Evolutionary conservation across 2,888 invertebrate species (phyloP).

Genomic region (Orgyia antiqua): DNA sequence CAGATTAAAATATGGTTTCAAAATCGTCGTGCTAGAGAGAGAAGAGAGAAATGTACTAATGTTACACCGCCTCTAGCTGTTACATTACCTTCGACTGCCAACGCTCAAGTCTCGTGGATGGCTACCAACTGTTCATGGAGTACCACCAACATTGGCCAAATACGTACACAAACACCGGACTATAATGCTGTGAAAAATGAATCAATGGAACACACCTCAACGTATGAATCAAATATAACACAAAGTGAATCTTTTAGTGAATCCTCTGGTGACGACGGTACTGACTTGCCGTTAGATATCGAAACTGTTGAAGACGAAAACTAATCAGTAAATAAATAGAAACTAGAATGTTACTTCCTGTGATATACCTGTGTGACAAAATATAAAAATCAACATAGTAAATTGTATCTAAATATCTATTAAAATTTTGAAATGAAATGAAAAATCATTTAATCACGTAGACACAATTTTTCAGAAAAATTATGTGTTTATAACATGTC

Average conservation of each 20-base stretch:
- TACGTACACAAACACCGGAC: conserved; percentile 1
- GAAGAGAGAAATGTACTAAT: conserved; percentile 78
- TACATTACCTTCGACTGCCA: conserved; percentile 47
- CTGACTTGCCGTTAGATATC: conserved; percentile 52
- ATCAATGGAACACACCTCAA: background rate
- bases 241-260: conserved; percentile 12
- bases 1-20: conserved; percentile 88
- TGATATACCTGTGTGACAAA: no score
- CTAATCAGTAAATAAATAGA: background rate
- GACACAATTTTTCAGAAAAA: no score
- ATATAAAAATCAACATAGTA: no score
- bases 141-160: conserved; percentile 4
- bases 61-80: conserved; percentile 53
- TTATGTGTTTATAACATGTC: no score
- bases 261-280: conserved; percentile 30
- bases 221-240: conserved; percentile 6
- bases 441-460: no score
- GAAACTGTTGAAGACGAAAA: conserved; percentile 41
- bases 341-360: conserved; percentile 2
- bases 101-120: conserved; percentile 10
- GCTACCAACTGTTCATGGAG: conserved; percentile 14
- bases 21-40: conserved; percentile 86
- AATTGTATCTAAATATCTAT: no score
- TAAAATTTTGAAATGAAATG: no score
- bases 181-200: conserved; percentile 4